Base-by-base conservation (phyloP, 2,797 vertebrate genomes). In the Pantherophis vulpinus region DNA sequence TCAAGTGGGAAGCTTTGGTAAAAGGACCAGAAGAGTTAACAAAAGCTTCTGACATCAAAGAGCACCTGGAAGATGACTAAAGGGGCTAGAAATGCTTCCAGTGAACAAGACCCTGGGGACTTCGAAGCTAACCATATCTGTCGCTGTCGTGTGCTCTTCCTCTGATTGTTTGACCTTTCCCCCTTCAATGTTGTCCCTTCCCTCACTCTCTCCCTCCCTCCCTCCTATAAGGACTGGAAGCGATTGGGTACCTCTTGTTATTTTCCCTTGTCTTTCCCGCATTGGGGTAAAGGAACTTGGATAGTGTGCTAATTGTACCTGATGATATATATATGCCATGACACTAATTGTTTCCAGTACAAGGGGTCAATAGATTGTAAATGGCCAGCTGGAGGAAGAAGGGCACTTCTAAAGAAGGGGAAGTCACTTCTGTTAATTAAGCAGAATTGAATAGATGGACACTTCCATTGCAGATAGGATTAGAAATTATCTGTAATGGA, bases 41-140 rank as follows among this genome's bases (percentile, higher is more conserved):
- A 0, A 94, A 94, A 60, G 96, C 16, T n/a, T 92, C 90, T 94
- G 93, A 94, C 93, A 91, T 94, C 94, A 83, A 94, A 96, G 86
- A 94, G 91, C 88, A 93, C 95, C 93, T 96, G 94, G 70, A 89
- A 51, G 5, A 14, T 95, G 96, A 97, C 70, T 96, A 95, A 95
- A 89, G 83, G 51, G 89, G 60, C 56, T 93, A 90, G 74, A 95
- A 83, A 96, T 94, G 95, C 90, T 70, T 83, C 79, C 58, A 94
- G 59, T n/a, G 58, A 89, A 58, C 66, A 94, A 92, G 47, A 59
- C 83, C 90, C 63, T 5, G 42, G 66, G 54, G 66, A 12, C 95
- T 56, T 60, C 86, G 51, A 14, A 60, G 86, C 42, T 54, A 47
- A 83, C 63, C 42, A 9, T 66, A 66, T 90, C 86, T 92, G 93